Evolutionary conservation across 2,113 vertebrate species (phyloP).

Genomic region (Ictalurus furcatus): DNA sequence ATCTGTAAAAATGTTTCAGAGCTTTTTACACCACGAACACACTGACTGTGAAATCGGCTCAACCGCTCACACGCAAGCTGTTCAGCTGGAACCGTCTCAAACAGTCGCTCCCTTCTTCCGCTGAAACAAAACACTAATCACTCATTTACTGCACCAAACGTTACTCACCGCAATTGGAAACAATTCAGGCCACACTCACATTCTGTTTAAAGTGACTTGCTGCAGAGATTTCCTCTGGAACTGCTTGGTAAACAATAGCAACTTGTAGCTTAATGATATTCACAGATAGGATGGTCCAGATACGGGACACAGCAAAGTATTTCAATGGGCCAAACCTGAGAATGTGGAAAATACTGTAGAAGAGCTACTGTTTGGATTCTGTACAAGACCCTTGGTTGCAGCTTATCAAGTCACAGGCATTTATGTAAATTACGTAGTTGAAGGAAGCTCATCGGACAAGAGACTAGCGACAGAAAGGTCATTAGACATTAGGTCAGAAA

Average conservation of each 20-base stretch:
- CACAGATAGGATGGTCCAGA: neutral
- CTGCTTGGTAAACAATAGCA: neutral
- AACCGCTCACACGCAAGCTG: conserved; percentile 52
- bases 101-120: neutral
- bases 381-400: neutral
- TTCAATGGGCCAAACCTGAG: neutral
- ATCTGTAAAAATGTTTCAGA: conserved; percentile 15
- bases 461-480: neutral
- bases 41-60: conserved; percentile 22
- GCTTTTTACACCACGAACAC: conserved; percentile 16
- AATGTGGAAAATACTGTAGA: neutral
- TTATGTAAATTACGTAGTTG: neutral
- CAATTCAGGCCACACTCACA: neutral
- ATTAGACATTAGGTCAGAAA: neutral
- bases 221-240: neutral
- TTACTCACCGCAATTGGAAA: neutral
- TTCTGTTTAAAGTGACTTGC: neutral
- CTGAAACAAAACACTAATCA: neutral
- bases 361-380: neutral
- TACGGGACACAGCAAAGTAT: neutral
- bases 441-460: neutral
- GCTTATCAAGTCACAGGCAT: neutral
- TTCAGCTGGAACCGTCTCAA: conserved; percentile 12
- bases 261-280: neutral
- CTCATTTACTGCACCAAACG: neutral